phyloP scores from a whole-genome alignment of 2,113 vertebrate species.

The Murina feae region DNA sequence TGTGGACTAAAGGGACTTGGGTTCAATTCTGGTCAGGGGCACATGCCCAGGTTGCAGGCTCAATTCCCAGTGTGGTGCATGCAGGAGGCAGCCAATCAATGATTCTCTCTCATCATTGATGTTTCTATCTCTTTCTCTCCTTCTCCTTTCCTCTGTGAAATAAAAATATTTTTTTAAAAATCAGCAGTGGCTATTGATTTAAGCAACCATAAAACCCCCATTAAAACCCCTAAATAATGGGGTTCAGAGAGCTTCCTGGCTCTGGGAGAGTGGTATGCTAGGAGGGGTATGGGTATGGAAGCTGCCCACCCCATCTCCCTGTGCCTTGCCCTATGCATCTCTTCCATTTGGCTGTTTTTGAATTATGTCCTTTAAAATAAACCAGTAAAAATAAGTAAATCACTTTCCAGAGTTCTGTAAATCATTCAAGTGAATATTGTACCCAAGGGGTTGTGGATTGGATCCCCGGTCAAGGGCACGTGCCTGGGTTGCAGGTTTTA shows the following conservation, averaged over 20 bases:
- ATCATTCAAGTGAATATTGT: neutral
- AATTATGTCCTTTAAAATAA: neutral
- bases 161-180: neutral
- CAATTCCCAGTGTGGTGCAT: too few relatives aligned
- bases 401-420: neutral
- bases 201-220: neutral
- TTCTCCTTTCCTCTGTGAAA: too few relatives aligned
- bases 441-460: neutral
- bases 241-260: neutral
- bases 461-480: too few relatives aligned
- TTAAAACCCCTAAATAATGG: neutral
- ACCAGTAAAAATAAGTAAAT: neutral
- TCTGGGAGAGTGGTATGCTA: neutral
- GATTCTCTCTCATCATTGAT: too few relatives aligned
- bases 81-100: too few relatives aligned
- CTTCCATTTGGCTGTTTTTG: neutral
- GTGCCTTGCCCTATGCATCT: neutral
- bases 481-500: too few relatives aligned
- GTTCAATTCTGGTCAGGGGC: too few relatives aligned
- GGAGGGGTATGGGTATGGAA: neutral
- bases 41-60: too few relatives aligned
- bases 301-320: rapidly evolving
- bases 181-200: neutral
- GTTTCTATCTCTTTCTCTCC: too few relatives aligned
- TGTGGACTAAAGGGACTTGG: too few relatives aligned